phyloP scores from a whole-genome alignment of 1,140 invertebrate genomes.

The Listronotus bonariensis region DNA sequence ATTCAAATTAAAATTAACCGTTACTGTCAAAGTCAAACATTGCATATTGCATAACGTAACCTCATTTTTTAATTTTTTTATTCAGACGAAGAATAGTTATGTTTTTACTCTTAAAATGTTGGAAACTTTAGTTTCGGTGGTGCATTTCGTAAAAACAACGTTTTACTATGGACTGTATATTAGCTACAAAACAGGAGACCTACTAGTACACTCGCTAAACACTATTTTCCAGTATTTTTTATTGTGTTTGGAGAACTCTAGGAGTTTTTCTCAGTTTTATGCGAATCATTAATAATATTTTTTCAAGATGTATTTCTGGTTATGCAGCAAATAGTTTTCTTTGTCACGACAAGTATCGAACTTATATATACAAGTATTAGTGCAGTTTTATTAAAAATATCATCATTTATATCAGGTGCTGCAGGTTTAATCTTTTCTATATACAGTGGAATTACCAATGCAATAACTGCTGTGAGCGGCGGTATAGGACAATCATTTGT shows the following conservation, averaged over 20 bases:
- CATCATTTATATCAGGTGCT: background rate
- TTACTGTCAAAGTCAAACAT: too few species aligned
- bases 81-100: too few species aligned
- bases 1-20: background rate
- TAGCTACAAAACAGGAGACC: constrained; percentile 40
- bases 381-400: constrained; percentile 2
- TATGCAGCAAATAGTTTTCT: constrained; percentile 8
- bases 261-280: constrained; percentile 24
- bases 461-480: constrained; percentile 3
- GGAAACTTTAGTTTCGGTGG: constrained; percentile 21
- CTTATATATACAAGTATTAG: background rate
- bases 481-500: constrained; percentile 10
- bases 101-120: constrained; percentile 20
- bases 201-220: constrained; percentile 29
- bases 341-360: constrained; percentile 6
- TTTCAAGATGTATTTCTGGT: constrained; percentile 31
- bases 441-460: constrained; percentile 1
- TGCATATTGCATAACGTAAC: too few species aligned
- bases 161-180: constrained; percentile 27
- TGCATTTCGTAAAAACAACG: constrained; percentile 8
- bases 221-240: constrained; percentile 3
- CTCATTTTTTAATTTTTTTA: too few species aligned
- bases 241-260: constrained; percentile 1
- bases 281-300: constrained; percentile 39
- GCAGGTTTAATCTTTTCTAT: background rate